Evolutionary conservation across 2,113 vertebrate genomes (phyloP).

Genomic region (Lanius collurio): DNA sequence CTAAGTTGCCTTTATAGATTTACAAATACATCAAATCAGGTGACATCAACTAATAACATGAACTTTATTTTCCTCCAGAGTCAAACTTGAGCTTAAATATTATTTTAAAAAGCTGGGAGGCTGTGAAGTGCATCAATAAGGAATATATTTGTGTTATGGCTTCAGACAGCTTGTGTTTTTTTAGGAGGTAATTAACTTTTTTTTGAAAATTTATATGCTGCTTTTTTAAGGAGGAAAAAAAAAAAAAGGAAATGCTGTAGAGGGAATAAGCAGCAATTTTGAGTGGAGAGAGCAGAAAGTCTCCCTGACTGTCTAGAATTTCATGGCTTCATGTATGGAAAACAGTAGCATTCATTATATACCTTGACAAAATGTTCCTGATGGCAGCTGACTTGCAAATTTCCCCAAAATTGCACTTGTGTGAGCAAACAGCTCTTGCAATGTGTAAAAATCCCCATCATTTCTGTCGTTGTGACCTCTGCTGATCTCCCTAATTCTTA

Average conservation of each 20-base stretch:
- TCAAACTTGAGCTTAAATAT: not conserved
- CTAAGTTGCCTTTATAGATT: not conserved
- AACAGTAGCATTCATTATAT: constrained; percentile 63
- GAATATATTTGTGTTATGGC: not conserved
- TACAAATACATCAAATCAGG: not conserved
- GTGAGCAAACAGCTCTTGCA: constrained; percentile 46
- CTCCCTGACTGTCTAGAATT: constrained; percentile 45
- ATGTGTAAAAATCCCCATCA: constrained; percentile 32
- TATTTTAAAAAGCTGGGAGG: not conserved
- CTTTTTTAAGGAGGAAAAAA: fast-evolving
- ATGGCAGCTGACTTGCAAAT: constrained; percentile 58
- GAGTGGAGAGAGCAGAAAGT: not conserved
- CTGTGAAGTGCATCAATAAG: not conserved
- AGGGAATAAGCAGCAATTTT: constrained; percentile 31
- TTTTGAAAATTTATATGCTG: not conserved
- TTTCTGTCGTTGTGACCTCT: constrained; percentile 1
- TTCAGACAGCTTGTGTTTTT: constrained; percentile 4
- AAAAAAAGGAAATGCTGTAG: not conserved
- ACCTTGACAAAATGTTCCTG: not conserved
- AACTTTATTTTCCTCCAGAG: not conserved
- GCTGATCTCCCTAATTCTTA: constrained; percentile 2
- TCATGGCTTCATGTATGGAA: not conserved
- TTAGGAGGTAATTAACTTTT: constrained; percentile 19
- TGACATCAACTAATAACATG: not conserved
- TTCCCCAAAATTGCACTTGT: constrained; percentile 55